A percentile compares a stretch with the other conserved stretches of the same genome.
These are phyloP conservation scores for Phocides pigmalion DNA, from an alignment of 1,140 invertebrate genomes.

Conservation along the genomic window DNA sequence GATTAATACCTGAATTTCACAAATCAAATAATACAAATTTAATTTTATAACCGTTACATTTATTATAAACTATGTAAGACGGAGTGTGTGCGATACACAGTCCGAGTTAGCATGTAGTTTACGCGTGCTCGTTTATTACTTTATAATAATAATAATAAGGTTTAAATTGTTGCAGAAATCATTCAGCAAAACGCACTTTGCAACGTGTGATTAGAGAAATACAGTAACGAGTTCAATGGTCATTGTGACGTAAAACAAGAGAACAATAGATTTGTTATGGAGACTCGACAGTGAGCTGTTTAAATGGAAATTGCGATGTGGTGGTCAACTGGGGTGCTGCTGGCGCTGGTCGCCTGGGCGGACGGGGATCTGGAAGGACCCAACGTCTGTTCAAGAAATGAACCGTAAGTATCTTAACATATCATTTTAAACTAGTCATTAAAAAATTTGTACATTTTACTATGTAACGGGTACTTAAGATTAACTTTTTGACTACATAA, in stretches of 20 bases:
- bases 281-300: constrained; percentile 47
- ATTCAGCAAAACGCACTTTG: constrained; percentile 3
- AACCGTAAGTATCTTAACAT: constrained; percentile 62
- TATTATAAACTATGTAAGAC: too few species aligned
- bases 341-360: constrained; percentile 46
- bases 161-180: constrained; percentile 13
- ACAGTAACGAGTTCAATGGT: constrained; percentile 24
- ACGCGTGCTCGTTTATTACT: too few species aligned
- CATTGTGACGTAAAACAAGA: constrained; percentile 48
- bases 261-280: constrained; percentile 73
- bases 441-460: too few species aligned
- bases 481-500: too few species aligned
- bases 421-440: background rate
- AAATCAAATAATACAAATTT: too few species aligned
- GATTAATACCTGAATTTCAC: too few species aligned
- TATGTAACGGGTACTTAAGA: too few species aligned
- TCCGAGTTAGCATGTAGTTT: too few species aligned
- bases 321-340: constrained; percentile 50
- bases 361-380: constrained; percentile 65
- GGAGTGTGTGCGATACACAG: too few species aligned
- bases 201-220: background rate
- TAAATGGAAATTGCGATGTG: constrained; percentile 64
- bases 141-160: background rate
- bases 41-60: too few species aligned
- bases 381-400: constrained; percentile 73